These are phyloP conservation scores for Semotilus atromaculatus DNA, from an alignment of 2,797 vertebrate genomes.

Conservation along the genomic window DNA sequence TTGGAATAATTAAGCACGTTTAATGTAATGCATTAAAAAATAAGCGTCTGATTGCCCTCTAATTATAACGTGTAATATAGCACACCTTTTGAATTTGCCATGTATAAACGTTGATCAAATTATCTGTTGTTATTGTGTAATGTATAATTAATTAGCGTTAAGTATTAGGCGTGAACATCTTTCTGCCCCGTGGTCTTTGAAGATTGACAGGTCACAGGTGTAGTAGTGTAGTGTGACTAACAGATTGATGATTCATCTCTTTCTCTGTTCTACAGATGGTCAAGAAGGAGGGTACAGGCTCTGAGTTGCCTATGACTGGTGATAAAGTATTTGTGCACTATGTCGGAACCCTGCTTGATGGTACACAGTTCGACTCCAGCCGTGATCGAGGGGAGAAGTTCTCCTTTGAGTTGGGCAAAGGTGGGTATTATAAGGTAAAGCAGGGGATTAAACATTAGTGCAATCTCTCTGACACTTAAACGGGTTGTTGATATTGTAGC, in stretches of 20 bases:
- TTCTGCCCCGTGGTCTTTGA: not conserved
- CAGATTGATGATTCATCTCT: conserved; percentile 5
- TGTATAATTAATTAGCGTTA: too few relatives aligned
- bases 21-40: not conserved
- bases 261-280: conserved; percentile 80
- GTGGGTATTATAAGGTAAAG: conserved; percentile 69
- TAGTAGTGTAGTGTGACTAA: not conserved
- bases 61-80: not conserved
- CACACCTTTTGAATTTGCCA: not conserved
- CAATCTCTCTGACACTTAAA: not conserved
- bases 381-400: conserved; percentile 90
- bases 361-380: conserved; percentile 95
- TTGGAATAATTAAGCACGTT: not conserved
- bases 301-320: conserved; percentile 90
- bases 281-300: conserved; percentile 88
- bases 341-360: conserved; percentile 91
- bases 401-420: conserved; percentile 96
- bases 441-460: not conserved
- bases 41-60: not conserved
- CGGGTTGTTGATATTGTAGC: not conserved
- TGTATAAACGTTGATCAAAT: not conserved
- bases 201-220: conserved; percentile 32
- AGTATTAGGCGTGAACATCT: not conserved
- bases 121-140: not conserved
- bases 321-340: conserved; percentile 97